Evolutionary conservation across 2,797 vertebrate species (phyloP), one percentile per base, ranked within the genome.

Genomic region (Amniataba percoides): DNA sequence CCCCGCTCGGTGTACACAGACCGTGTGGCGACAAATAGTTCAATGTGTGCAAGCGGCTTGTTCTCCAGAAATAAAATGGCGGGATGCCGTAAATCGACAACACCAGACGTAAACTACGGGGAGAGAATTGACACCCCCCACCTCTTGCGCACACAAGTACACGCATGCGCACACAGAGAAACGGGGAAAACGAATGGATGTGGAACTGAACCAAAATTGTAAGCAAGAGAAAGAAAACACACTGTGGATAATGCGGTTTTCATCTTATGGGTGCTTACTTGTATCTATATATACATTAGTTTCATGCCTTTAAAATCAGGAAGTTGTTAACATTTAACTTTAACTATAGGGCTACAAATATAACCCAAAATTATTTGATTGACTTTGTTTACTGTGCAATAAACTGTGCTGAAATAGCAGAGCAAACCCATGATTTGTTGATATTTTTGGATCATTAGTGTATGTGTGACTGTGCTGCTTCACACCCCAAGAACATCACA

Each of bases 51-150:
- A 19, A 8, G 11, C 39, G 19, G 10, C 52, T 42, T 60, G 55
- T 48, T 68, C 63, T 34, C 61, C 1, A 15, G 25, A 69, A 83
- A 66, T 85, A 94, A 95, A 95, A 95, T 95, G 95, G 94, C 94
- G 94, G 93, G 66, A 23, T 81, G 88, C 75, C 93, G 92, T 81
- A 92, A 79, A 92, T 1, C 5, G 14, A 4, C 19, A 0, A 31
- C 0, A 1, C 0, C 3, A 66, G 82, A 49, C 91, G 93, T 86
- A 88, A 93, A 71, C 3, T 16, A 27, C 2, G 9, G 7, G 16
- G 0, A 11, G 25, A 3, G 9, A 58, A 15, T 23, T 14, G 31
- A 43, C 15, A 7, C 27, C 27, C 27, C 27, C 4, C 27, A 2
- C 3, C 27, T 5, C 27, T 31, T 31, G 27, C 27, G 27, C 27